Conservation (phyloP, 2,888 invertebrate species). For the Cerceris rybyensis region DNA sequence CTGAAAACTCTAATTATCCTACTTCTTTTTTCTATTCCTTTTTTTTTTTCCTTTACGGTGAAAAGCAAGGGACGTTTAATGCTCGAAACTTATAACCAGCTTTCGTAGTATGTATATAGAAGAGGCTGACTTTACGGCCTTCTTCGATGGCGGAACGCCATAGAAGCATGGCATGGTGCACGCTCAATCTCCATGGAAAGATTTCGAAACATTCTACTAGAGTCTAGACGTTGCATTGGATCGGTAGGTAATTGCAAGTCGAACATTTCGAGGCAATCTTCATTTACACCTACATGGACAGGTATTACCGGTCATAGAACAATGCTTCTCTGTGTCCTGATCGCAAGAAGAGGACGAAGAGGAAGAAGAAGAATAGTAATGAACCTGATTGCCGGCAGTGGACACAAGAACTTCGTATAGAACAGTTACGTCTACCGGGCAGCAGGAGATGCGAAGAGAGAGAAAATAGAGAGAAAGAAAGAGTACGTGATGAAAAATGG, state of each 20-base stretch:
- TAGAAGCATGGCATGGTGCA: neutral
- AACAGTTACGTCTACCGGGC: constrained; percentile 46
- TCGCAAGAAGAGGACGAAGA: constrained; percentile 14
- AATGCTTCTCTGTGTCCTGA: constrained; percentile 26
- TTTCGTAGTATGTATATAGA: no score
- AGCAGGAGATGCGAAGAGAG: no score
- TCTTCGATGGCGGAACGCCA: no score
- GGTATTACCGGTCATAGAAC: constrained; percentile 41
- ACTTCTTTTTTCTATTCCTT: no score
- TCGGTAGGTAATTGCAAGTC: constrained; percentile 9
- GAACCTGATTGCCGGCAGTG: constrained; percentile 49
- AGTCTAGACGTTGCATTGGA: neutral
- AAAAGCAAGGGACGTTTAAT: no score
- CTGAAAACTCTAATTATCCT: no score
- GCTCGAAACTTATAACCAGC: no score
- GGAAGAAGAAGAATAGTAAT: constrained; percentile 59
- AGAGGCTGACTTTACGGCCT: no score
- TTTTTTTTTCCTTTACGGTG: no score
- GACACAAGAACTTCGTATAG: constrained; percentile 51
- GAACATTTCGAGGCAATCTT: constrained; percentile 30
- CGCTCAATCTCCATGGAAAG: no score
- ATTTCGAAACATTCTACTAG: no score
- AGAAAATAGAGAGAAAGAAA: neutral
- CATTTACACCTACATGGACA: constrained; percentile 49
- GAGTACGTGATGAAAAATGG: neutral